Conservation (phyloP, 1,140 invertebrate genomes). For the Pemphigus obesinymphae region DNA sequence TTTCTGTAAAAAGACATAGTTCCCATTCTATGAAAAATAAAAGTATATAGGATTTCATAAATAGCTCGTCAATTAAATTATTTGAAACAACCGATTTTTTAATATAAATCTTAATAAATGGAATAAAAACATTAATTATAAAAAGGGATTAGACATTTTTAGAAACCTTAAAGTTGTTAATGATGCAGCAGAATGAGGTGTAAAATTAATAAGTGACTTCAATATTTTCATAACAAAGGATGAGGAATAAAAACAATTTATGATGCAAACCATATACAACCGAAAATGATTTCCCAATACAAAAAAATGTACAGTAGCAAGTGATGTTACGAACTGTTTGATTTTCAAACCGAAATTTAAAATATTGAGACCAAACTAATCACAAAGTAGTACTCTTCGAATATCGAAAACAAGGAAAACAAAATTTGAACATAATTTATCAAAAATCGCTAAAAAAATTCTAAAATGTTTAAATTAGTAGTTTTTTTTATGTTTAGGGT, state of each 20-base stretch:
- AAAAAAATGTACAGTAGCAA: background rate
- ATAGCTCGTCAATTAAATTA: background rate
- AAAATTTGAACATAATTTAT: too few species aligned
- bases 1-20: background rate
- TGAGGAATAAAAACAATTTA: slow-evolving; percentile 41
- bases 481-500: too few species aligned
- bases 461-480: too few species aligned
- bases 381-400: too few species aligned
- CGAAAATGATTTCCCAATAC: background rate
- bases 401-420: too few species aligned
- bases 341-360: too few species aligned
- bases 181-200: slow-evolving; percentile 42
- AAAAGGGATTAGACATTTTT: slow-evolving; percentile 40
- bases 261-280: slow-evolving; percentile 3
- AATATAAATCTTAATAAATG: background rate
- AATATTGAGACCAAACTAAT: too few species aligned
- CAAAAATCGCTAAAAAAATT: too few species aligned
- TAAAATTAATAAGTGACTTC: slow-evolving; percentile 38
- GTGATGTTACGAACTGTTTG: too few species aligned
- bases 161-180: slow-evolving; percentile 41
- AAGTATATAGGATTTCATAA: too few species aligned
- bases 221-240: slow-evolving; percentile 38
- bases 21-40: background rate
- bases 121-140: background rate
- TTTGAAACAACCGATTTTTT: slow-evolving; percentile 2